Percentiles rank a stretch among this genome's conserved stretches.
Conservation (phyloP, 2,113 vertebrate species). For the Pollachius pollachius region DNA sequence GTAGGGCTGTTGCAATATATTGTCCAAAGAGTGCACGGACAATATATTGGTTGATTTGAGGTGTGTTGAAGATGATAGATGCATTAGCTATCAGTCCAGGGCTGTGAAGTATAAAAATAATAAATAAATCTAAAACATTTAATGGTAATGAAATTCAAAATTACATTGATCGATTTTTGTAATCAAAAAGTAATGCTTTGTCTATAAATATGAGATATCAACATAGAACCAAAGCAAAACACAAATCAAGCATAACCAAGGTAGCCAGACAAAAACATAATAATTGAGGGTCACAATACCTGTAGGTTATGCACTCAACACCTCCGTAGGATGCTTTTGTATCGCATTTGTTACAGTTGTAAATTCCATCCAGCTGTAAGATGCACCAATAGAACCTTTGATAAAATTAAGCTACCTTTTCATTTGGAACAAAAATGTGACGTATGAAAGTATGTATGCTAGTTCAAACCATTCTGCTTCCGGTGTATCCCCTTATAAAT, state of each 20-base stretch:
- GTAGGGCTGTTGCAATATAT: rapidly evolving
- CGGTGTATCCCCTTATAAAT: too few species aligned
- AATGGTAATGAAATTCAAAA: too few species aligned
- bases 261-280: neutral
- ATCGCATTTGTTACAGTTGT: constrained; percentile 5
- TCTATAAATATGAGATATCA: neutral
- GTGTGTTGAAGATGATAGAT: constrained; percentile 27
- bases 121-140: neutral
- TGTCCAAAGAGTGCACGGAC: rapidly evolving
- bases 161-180: neutral
- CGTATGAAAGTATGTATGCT: neutral
- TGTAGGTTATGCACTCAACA: constrained; percentile 41
- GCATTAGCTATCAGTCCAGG: constrained; percentile 44
- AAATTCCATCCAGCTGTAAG: constrained; percentile 30
- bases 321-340: constrained; percentile 21
- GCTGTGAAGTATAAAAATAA: constrained; percentile 26
- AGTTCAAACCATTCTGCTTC: too few species aligned
- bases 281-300: constrained; percentile 29
- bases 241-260: too few species aligned
- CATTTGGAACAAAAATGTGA: neutral
- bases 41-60: rapidly evolving
- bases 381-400: neutral
- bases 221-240: too few species aligned
- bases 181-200: neutral
- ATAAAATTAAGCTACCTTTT: neutral